Conservation (phyloP, 2,113 vertebrate genomes). For the Leptobrachium ailaonicum region DNA sequence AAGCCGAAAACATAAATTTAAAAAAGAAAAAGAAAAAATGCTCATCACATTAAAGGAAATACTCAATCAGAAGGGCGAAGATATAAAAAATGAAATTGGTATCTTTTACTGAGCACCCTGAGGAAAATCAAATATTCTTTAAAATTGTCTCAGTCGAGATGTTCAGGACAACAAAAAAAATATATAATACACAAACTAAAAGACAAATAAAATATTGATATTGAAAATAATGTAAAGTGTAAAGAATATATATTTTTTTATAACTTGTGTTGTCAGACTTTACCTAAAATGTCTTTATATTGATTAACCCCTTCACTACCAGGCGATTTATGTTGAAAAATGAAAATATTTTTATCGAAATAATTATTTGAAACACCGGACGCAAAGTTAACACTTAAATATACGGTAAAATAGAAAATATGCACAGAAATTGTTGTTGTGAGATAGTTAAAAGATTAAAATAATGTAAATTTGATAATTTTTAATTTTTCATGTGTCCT, state of each 20-base stretch:
- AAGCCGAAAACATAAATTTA: conserved; percentile 10
- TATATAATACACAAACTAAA: conserved; percentile 61
- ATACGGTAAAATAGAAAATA: too few relatives aligned
- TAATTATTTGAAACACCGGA: too few relatives aligned
- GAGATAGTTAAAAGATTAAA: too few relatives aligned
- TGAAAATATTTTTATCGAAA: background rate
- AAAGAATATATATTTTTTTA: conserved; percentile 23
- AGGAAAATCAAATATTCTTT: conserved; percentile 44
- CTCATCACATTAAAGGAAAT: conserved; percentile 32
- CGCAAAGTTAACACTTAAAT: too few relatives aligned
- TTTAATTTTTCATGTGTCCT: too few relatives aligned
- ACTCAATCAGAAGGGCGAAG: background rate
- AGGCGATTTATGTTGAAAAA: background rate
- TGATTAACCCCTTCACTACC: background rate
- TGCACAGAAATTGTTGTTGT: too few relatives aligned
- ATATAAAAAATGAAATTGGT: background rate
- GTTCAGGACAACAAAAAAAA: conserved; percentile 49
- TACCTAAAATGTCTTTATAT: background rate
- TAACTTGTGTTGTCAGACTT: background rate
- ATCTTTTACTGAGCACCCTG: too few relatives aligned
- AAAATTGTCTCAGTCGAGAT: conserved; percentile 49
- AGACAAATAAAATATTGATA: conserved; percentile 52
- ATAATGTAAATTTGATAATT: too few relatives aligned
- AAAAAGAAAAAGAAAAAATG: conserved; percentile 45
- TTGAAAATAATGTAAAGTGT: conserved; percentile 56